phyloP scores from a whole-genome alignment of 64 coral and sea anemone genomes.

The Orbicella faveolata region DNA sequence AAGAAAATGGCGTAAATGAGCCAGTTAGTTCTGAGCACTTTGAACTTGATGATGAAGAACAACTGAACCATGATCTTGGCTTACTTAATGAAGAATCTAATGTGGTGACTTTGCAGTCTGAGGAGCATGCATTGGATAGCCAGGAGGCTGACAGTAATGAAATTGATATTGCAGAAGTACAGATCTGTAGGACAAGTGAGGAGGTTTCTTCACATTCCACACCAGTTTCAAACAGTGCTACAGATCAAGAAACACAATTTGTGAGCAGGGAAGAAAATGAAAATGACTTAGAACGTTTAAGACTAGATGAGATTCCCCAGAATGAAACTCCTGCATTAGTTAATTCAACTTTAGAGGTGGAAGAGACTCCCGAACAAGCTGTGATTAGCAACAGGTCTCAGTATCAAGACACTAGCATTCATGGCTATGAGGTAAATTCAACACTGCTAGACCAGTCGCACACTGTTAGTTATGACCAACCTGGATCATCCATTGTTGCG shows the following conservation, averaged over 20 bases:
- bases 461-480: background rate
- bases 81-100: background rate
- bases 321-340: background rate
- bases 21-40: background rate
- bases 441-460: background rate
- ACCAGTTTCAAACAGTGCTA: background rate
- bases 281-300: background rate
- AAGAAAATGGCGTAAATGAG: conserved; percentile 4
- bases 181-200: background rate
- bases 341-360: background rate
- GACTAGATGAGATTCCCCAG: background rate
- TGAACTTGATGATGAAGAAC: background rate
- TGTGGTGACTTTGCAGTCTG: background rate
- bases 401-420: background rate
- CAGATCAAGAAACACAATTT: background rate
- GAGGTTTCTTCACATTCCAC: background rate
- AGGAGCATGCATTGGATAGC: background rate
- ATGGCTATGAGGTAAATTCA: background rate
- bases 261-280: background rate
- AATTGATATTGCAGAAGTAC: background rate
- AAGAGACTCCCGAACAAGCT: background rate
- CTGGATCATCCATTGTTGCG: background rate
- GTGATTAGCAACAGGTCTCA: background rate
- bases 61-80: background rate
- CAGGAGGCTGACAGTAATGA: background rate